Base-by-base conservation (phyloP, 2,888 invertebrate genomes). In the Dasypolia templi region DNA sequence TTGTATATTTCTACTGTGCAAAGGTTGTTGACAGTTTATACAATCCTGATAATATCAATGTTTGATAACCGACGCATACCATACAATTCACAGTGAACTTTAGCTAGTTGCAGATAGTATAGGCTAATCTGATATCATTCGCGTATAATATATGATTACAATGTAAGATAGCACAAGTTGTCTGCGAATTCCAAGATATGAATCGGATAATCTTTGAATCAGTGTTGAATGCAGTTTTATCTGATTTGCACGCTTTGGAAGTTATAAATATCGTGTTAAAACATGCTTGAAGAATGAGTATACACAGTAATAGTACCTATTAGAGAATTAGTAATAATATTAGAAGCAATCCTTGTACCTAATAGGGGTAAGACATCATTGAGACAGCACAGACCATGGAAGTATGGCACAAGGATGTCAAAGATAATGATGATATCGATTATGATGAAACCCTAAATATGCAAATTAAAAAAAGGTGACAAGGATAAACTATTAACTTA, bases 71-170 rank as follows among this genome's bases (percentile, higher is more conserved):
- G 42, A 29, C 58, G 62, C 51, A 72, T 49, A 17, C 29, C 42
- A 35, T 17, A 42, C 46, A 39, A 39, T 64, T 32, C 42, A 42
- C 14, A 39, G 14, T 55, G 49, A 42, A 44, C 46, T 42, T 78
- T 32, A 46, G 22, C 39, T 49, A 49, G 53, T 22, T 32, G 51
- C 35, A 44, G 26, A 65, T 61, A 42, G 29, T 22, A 39, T 51
- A 39, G 26, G 29, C 49, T 53, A 78, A 78, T 72, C 66, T n/a
- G 56, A 56, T 53, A 51, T 51, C 35, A 29, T n/a, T n/a, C n/a
- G n/a, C n/a, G n/a, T n/a, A 71, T 22, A 44, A 35, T 63, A 78
- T 61, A 64, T 64, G 76, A 80, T 80, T 59, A 64, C 71, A 67
- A 61, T 42, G 49, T n/a, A 19, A 29, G 79, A 80, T 81, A 81